These are phyloP conservation scores for Planococcus citri DNA, from an alignment of 1,140 invertebrate genomes.

Conservation along the genomic window DNA sequence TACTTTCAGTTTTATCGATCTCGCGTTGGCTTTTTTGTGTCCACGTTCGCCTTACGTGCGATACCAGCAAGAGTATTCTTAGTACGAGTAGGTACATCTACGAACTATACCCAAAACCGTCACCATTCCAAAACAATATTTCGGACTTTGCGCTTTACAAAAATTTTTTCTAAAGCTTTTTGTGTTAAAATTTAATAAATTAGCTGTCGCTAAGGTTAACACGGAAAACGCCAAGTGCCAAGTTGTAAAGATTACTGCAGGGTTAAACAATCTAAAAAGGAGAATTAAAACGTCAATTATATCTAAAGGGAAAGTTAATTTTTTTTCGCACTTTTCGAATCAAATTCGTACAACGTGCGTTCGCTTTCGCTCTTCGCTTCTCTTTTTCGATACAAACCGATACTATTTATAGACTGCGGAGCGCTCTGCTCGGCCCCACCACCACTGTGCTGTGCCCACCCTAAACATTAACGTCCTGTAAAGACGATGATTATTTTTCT, in stretches of 20 bases:
- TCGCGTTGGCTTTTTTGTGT: not conserved
- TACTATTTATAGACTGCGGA: not conserved
- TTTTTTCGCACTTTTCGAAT: not conserved
- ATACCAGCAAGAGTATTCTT: too few relatives aligned
- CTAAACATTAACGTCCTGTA: not conserved
- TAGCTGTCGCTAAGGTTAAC: not conserved
- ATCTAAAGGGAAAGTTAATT: not conserved
- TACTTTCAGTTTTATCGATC: slow-evolving; percentile 7
- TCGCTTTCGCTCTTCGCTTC: too few relatives aligned
- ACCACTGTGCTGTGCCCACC: too few relatives aligned
- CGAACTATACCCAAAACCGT: too few relatives aligned
- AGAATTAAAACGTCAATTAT: slow-evolving; percentile 4
- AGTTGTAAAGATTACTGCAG: too few relatives aligned
- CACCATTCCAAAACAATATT: too few relatives aligned
- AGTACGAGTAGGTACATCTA: too few relatives aligned
- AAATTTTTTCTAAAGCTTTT: not conserved
- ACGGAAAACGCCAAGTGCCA: not conserved
- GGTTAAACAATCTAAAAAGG: not conserved
- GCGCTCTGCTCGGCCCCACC: too few relatives aligned
- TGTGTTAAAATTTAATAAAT: not conserved
- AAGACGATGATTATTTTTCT: not conserved
- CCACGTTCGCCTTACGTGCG: not conserved
- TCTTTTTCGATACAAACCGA: not conserved
- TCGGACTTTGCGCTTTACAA: too few relatives aligned
- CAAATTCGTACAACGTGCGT: not conserved